Conservation (phyloP, 2,113 vertebrate species). For the Engraulis encrasicolus region DNA sequence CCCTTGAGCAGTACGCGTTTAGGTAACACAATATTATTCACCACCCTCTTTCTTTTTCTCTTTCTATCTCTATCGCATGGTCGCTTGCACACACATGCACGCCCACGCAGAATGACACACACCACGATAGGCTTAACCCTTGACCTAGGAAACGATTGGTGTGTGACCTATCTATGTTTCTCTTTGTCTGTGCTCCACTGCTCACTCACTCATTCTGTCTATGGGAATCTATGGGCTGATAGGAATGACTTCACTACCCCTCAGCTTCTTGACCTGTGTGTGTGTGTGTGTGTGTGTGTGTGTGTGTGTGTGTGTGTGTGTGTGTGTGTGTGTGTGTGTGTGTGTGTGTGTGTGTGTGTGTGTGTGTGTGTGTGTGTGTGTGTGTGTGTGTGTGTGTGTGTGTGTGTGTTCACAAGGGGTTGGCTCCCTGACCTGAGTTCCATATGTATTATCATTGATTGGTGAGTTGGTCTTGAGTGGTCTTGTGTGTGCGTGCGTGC, state of each 20-base stretch:
- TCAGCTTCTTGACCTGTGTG: neutral
- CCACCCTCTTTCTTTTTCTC: neutral
- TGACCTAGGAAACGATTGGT: neutral
- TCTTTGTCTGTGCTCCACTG: neutral
- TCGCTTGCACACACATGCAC: no score
- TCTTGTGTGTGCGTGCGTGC: neutral
- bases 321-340: neutral
- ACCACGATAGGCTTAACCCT: neutral
- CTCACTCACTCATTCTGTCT: neutral
- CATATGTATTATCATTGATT: no score
- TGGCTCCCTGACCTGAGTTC: no score
- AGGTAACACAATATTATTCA: slow-evolving; percentile 32
- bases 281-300: slow-evolving; percentile 2
- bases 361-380: neutral
- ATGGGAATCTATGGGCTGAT: neutral
- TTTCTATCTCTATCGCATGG: neutral
- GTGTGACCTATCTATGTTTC: neutral
- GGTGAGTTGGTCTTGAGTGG: no score
- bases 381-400: neutral
- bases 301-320: neutral
- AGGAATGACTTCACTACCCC: neutral
- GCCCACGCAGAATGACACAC: neutral
- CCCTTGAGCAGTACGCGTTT: no score
- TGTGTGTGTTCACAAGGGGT: no score
- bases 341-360: neutral